phyloP scores from a whole-genome alignment of 2,797 vertebrate species.

The Melopsittacus undulatus region DNA sequence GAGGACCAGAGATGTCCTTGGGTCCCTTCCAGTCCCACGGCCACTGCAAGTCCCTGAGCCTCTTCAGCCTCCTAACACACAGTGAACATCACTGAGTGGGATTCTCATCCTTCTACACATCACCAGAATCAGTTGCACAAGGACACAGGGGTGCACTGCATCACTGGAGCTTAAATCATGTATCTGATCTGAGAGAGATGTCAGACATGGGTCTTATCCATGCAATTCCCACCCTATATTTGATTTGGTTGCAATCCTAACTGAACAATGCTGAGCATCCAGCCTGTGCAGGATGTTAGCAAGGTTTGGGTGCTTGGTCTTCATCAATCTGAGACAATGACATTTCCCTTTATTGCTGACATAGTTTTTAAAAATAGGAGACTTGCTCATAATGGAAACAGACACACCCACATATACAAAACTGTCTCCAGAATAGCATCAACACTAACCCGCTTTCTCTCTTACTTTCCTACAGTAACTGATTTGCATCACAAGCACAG shows the following conservation, averaged over 20 bases:
- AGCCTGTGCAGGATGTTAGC: background rate
- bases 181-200: fast-evolving
- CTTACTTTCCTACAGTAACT: background rate
- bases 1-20: background rate
- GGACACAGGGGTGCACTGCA: background rate
- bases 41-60: fast-evolving
- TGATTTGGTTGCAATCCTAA: fast-evolving
- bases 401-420: background rate
- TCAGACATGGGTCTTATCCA: fast-evolving
- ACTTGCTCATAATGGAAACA: background rate
- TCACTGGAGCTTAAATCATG: fast-evolving
- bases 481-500: background rate
- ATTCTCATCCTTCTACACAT: fast-evolving
- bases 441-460: background rate
- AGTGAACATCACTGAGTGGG: fast-evolving
- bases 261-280: background rate
- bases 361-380: background rate
- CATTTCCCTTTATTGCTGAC: background rate
- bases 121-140: background rate
- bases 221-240: background rate
- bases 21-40: no score
- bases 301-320: background rate
- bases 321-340: background rate
- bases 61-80: fast-evolving
- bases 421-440: background rate